Evolutionary conservation across 1,140 invertebrate species (phyloP), one percentile per base, ranked within the genome.

Genomic region (Caenorhabditis remanei): DNA sequence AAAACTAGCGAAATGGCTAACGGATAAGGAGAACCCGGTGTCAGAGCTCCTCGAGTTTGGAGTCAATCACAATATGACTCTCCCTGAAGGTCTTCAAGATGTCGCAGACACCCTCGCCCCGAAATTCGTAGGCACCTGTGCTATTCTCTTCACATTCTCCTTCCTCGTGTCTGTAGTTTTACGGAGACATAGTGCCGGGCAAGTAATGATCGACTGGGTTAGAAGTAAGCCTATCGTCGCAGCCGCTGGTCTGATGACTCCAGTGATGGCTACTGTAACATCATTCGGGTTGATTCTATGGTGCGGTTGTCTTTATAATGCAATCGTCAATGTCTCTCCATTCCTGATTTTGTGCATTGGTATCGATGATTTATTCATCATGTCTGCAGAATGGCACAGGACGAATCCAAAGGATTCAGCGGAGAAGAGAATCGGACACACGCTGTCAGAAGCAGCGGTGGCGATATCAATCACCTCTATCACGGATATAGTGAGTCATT

Each of bases 271-370:
- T 8, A 97, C 96, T 0, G 93, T 95, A 0, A 96, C 96, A 3
- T 96, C 96, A 0, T 98, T 98, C 90, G 97, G 97, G 58, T 93
- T 96, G 58, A 96, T 96, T 88, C 96, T 97, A 93, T 97, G 98
- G 93, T 94, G 95, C 82, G 96, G 96, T 9, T 95, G 97, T 61
- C 96, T 96, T 86, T 98, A 98, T 93, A 98, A 98, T 90, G 96
- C 96, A 21, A 96, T 98, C 87, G 97, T 97, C 93, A 94, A 98
- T 75, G 96, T 97, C 0, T 97, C 97, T 4, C 97, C 97, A 8
- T 98, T 98, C 91, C 95, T 98, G 58, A 97, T 98, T 95, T 95
- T 98, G 86, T 97, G 93, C 88, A 93, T 94, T 86, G 94, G 94
- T 85, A 93, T 94, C 16, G 94, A 94, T 91, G 94, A 94, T 90